Base-by-base conservation (phyloP, 2,888 invertebrate species). In the Andrena dorsata region DNA sequence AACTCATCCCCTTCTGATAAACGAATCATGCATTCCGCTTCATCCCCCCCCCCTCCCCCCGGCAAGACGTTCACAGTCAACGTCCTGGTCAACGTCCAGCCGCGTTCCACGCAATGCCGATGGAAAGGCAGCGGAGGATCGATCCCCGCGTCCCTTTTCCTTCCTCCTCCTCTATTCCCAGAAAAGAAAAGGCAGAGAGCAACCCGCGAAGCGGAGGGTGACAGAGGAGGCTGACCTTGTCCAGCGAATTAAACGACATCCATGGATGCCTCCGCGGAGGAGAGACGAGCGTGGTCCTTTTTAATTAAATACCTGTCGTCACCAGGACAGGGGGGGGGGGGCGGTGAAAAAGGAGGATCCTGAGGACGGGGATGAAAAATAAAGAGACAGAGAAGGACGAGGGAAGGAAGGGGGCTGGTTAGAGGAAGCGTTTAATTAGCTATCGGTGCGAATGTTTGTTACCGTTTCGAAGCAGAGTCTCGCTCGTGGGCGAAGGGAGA, bases 281-380 rank as follows among this genome's bases (percentile, higher is more conserved):
- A 82, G 80, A 76, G 70, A 41, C 80, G 74, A 65, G 76, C 83
- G 71, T 61, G 71, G 23, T 61, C 68, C 68, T 77, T 84, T 86
- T 82, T 87, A 86, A 86, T 86, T 84, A 84, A 84, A 86, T 86
- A 84, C 77, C 79, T 80, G 47, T 69, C 72, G 56, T 26, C 71
- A 65, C 32, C 41, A 30, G 41, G 47, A 53, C 23, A 51, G 10
- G 26, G 4, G 60, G 47, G 6, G 51, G 10, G 26, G 4, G 60
- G 47, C 5, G 51, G 49, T 28, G 26, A 53, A 61, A 51, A 23
- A 23, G 35, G 28, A 53, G n/a, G 20, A 30, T 60, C 28, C 30
- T 6, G 4, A 26, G n/a, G 20, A n/a, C 13, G 26, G 73, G 51
- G 20, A 63, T 30, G 51, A 20, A 20, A 32, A 32, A 23, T 65